Evolutionary conservation across 2,113 vertebrate genomes (phyloP).

Genomic region (Misgurnus anguillicaudatus): DNA sequence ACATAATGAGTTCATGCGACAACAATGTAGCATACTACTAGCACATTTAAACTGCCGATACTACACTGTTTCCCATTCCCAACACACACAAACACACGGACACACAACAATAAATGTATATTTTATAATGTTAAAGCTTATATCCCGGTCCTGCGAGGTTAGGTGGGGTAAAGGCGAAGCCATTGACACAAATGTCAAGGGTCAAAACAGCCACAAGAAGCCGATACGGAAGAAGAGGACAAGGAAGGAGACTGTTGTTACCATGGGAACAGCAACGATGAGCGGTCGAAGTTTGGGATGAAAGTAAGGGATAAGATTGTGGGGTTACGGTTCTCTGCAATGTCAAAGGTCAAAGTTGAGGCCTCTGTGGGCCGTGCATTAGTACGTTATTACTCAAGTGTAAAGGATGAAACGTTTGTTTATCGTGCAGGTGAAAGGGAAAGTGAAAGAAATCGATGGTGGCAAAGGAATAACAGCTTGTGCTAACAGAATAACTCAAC

Average conservation of each 20-base stretch:
- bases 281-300: neutral
- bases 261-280: slow-evolving; percentile 33
- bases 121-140: slow-evolving; percentile 12
- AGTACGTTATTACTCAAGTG: slow-evolving; percentile 61
- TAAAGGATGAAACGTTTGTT: neutral
- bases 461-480: slow-evolving; percentile 63
- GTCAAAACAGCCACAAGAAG: slow-evolving; percentile 26
- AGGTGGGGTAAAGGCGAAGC: slow-evolving; percentile 9
- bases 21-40: too few species aligned
- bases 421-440: slow-evolving; percentile 11
- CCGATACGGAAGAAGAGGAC: slow-evolving; percentile 21
- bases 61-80: neutral
- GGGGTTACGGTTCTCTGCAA: neutral
- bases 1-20: too few species aligned
- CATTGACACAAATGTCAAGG: slow-evolving; percentile 24
- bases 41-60: neutral
- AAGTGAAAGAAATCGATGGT: slow-evolving; percentile 51
- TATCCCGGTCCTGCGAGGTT: slow-evolving; percentile 17
- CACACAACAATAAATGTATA: neutral
- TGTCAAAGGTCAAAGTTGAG: slow-evolving; percentile 45
- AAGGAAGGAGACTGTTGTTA: slow-evolving; percentile 31
- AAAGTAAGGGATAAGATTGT: neutral
- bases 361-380: slow-evolving; percentile 59
- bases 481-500: slow-evolving; percentile 30
- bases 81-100: slow-evolving; percentile 1